Evolutionary conservation across 2,113 vertebrate genomes (phyloP), one percentile per base, ranked within the genome.

Genomic region (Neofelis nebulosa): DNA sequence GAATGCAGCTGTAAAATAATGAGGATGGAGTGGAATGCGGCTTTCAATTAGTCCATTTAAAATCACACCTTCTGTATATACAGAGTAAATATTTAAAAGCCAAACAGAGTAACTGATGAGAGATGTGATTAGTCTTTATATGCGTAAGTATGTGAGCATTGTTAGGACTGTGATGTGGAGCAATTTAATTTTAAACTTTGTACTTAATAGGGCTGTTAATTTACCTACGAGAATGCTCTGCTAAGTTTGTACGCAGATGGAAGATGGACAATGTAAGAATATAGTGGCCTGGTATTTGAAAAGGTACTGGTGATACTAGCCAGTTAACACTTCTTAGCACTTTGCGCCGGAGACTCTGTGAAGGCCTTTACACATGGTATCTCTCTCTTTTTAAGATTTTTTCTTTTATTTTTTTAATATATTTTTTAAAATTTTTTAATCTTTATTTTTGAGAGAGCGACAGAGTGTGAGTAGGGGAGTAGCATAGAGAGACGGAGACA

Each of bases 1-100:
- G 50, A 83, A 55, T 18, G 27, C n/a, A 89, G 61, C 33, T 48
- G 6, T 81, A 66, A 41, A 86, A 48, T 84, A 18, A 10, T 25
- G 61, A 82, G 48, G 74, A 25, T 63, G 66, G 1, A 36, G 1
- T 71, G 69, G 1, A 41, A 1, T 71, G 69, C 45, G n/a, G 33
- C 55, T 87, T 89, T 71, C 48, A 94, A 12, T 83, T 65, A 87
- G 33, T 89, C 33, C 25, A 38, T 65, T 48, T 27, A 25, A 85
- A 25, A 25, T 63, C 66, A 57, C 2, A 48, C 12, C 92, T 91
- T 45, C 45, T 95, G 4, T 66, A 13, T 38, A 27, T 52, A n/a
- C 5, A 65, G 19, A 91, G 61, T 65, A 89, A 84, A 89, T 86
- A 89, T 41, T 94, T 93, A 78, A 84, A 96, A 80, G 27, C 38